These are phyloP conservation scores for Nautilus pompilius DNA, from an alignment of 1,140 invertebrate genomes.

Conservation along the genomic window DNA sequence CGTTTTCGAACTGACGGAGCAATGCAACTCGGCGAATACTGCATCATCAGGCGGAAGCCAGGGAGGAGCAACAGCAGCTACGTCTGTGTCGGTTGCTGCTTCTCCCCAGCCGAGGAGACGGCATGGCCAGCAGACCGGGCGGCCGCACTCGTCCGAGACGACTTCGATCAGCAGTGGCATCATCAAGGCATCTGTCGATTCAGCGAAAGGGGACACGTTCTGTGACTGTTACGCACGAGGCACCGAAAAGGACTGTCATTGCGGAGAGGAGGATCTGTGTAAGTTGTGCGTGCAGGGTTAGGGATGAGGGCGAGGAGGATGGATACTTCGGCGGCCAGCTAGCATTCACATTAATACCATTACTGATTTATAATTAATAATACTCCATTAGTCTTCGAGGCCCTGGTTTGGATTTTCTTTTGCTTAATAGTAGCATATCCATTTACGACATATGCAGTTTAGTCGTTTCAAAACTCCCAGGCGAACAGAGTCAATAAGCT, in stretches of 20 bases:
- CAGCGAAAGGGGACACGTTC: conserved; percentile 25
- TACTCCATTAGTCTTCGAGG: not conserved
- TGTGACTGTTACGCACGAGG: conserved; percentile 24
- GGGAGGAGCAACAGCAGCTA: no score
- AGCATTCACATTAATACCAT: not conserved
- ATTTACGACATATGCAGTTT: not conserved
- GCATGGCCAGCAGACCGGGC: not conserved
- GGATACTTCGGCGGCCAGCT: not conserved
- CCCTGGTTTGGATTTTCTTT: not conserved
- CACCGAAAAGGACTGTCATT: conserved; percentile 18
- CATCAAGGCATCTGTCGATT: conserved; percentile 13
- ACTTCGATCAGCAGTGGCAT: no score
- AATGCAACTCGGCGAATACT: no score
- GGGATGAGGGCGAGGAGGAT: not conserved
- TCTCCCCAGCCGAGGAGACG: no score
- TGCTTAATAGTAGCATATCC: not conserved
- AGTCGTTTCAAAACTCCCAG: not conserved
- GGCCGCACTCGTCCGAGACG: not conserved
- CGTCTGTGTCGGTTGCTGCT: no score
- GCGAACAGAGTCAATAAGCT: no score
- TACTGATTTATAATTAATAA: not conserved
- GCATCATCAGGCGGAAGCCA: no score
- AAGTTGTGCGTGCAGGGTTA: not conserved
- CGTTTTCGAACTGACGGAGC: no score
- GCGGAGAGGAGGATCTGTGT: conserved; percentile 31